Evolutionary conservation across 2,797 vertebrate genomes (phyloP).

Genomic region (Danio aesculapii): DNA sequence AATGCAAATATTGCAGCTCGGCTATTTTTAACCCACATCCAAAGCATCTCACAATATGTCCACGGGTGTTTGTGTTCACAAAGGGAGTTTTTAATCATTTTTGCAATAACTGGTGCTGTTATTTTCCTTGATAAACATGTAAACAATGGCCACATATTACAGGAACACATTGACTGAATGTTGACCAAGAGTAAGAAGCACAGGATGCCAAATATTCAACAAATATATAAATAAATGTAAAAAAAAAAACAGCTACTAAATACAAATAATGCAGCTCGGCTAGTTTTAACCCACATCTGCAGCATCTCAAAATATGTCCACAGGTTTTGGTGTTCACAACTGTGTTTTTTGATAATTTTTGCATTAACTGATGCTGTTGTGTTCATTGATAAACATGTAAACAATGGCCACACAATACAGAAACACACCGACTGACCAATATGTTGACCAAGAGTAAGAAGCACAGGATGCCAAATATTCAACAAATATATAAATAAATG

Average conservation of each 20-base stretch:
- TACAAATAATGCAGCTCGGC: constrained; percentile 21
- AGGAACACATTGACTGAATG: neutral
- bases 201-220: neutral
- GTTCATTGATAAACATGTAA: neutral
- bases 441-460: neutral
- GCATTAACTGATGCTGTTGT: neutral
- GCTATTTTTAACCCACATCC: constrained; percentile 62
- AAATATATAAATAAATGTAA: neutral
- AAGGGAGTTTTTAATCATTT: constrained; percentile 25
- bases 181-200: neutral
- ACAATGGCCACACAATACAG: neutral
- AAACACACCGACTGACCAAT: neutral
- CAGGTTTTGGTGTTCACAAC: constrained; percentile 48
- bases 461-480: neutral
- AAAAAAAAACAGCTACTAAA: constrained; percentile 6
- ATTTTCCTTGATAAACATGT: neutral
- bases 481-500: fast-evolving
- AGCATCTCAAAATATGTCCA: constrained; percentile 42
- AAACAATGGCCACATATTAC: neutral
- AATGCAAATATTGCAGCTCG: constrained; percentile 14
- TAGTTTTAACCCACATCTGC: constrained; percentile 61
- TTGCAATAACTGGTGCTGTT: neutral
- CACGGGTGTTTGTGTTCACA: constrained; percentile 49
- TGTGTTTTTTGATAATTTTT: constrained; percentile 8
- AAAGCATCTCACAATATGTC: constrained; percentile 43